These are phyloP conservation scores for Vanessa tameamea DNA, from an alignment of 1,140 invertebrate species.

Conservation along the genomic window DNA sequence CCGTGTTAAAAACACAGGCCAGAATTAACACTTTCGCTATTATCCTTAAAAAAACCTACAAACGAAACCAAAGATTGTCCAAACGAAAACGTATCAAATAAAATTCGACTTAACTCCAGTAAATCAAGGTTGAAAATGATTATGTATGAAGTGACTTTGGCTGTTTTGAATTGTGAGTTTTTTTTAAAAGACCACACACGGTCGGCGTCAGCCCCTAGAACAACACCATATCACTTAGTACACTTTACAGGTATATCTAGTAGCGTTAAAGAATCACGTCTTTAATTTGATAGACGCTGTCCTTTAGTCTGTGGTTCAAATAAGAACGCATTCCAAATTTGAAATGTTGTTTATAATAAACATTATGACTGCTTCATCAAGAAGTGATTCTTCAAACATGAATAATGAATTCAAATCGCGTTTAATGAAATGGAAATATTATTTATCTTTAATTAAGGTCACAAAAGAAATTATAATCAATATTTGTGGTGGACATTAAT, in stretches of 20 bases:
- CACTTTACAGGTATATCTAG: slow-evolving; percentile 73
- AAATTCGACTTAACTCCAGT: slow-evolving; percentile 38
- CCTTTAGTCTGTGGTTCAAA: background rate
- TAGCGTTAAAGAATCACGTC: slow-evolving; percentile 49
- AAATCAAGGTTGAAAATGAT: slow-evolving; percentile 42
- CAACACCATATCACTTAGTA: slow-evolving; percentile 76
- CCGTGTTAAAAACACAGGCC: slow-evolving; percentile 54
- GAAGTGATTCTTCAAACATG: background rate
- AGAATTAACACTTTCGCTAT: slow-evolving; percentile 74
- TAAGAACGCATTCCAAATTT: no score
- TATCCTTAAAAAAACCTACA: slow-evolving; percentile 47
- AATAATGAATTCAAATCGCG: slow-evolving; percentile 16
- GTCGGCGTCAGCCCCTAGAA: slow-evolving; percentile 70
- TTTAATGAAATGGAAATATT: slow-evolving; percentile 5
- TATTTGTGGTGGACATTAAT: background rate
- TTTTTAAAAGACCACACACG: slow-evolving; percentile 70
- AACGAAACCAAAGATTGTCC: background rate
- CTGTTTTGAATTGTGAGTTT: slow-evolving; percentile 38
- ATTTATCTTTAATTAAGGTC: slow-evolving; percentile 12
- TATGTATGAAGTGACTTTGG: slow-evolving; percentile 32
- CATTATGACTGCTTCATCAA: background rate
- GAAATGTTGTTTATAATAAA: background rate
- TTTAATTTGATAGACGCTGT: slow-evolving; percentile 41
- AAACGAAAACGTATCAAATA: background rate
- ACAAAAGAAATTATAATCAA: background rate